Percentiles rank a stretch among this genome's conserved stretches.
Evolutionary conservation across 92 coral and sea anemone species (phyloP).

Genomic region (Siderastrea siderea): DNA sequence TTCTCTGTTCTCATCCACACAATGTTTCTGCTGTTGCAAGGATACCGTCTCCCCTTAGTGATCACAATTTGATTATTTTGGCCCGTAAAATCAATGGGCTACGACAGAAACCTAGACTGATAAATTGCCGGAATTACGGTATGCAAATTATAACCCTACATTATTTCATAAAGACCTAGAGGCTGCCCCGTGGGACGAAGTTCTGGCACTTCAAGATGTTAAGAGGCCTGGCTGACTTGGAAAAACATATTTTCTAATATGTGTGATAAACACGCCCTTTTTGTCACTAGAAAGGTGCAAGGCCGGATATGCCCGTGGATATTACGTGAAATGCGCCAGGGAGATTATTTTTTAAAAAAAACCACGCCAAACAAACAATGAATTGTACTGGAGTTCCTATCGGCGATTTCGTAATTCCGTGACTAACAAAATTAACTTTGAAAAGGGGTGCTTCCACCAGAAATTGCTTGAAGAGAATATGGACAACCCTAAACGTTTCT

Average conservation of each 20-base stretch:
- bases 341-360: constrained; percentile 36
- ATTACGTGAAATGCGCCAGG: constrained; percentile 24
- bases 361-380: constrained; percentile 39
- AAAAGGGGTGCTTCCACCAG: background rate
- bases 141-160: constrained; percentile 23
- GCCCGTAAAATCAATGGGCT: constrained; percentile 29
- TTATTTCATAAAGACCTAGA: constrained; percentile 8
- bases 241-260: background rate
- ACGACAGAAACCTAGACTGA: constrained; percentile 15
- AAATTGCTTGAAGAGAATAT: constrained; percentile 26
- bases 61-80: constrained; percentile 37
- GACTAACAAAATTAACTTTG: background rate
- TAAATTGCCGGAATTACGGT: constrained; percentile 36
- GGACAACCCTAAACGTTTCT: constrained; percentile 10
- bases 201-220: constrained; percentile 6
- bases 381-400: constrained; percentile 30
- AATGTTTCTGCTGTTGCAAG: background rate
- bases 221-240: background rate
- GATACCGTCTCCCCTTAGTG: constrained; percentile 34
- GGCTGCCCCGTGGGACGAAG: constrained; percentile 6
- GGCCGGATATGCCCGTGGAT: constrained; percentile 48
- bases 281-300: constrained; percentile 17
- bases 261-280: constrained; percentile 40
- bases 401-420: constrained; percentile 18
- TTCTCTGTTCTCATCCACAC: constrained; percentile 9